Conservation (phyloP, 2,888 invertebrate species). For the Panzeria rudis region DNA sequence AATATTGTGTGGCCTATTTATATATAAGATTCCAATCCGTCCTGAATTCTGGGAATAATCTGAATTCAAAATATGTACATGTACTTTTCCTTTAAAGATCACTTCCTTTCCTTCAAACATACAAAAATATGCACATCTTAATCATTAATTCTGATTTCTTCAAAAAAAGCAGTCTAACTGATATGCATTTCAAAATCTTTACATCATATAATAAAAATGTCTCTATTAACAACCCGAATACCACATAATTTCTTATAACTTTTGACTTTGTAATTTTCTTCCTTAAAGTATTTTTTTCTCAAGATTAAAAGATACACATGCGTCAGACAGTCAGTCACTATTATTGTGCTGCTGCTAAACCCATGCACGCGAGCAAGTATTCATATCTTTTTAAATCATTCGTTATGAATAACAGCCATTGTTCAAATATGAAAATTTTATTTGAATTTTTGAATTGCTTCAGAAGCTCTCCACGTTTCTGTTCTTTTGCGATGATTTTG, state of each 20-base stretch:
- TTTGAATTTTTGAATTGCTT: constrained; percentile 55
- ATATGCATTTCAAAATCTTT: background rate
- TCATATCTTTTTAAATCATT: constrained; percentile 46
- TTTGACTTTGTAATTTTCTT: constrained; percentile 38
- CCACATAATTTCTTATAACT: background rate
- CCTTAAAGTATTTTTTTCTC: constrained; percentile 28
- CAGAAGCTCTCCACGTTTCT: constrained; percentile 40
- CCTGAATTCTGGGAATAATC: no score
- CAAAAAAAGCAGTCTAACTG: background rate
- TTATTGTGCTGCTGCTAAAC: background rate
- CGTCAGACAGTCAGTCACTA: constrained; percentile 34
- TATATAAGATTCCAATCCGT: no score
- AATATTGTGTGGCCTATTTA: no score
- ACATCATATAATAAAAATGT: constrained; percentile 28
- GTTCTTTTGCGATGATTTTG: constrained; percentile 23
- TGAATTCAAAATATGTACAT: no score
- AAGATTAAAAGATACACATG: constrained; percentile 50
- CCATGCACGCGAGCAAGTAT: background rate
- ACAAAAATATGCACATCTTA: background rate
- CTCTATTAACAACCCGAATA: constrained; percentile 26
- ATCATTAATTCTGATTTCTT: constrained; percentile 7
- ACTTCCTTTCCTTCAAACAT: no score
- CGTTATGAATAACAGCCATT: constrained; percentile 63
- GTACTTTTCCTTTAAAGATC: no score
- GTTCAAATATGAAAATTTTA: constrained; percentile 48